Evolutionary conservation across 2,113 vertebrate species (phyloP).

Genomic region (Lycocorax pyrrhopterus): DNA sequence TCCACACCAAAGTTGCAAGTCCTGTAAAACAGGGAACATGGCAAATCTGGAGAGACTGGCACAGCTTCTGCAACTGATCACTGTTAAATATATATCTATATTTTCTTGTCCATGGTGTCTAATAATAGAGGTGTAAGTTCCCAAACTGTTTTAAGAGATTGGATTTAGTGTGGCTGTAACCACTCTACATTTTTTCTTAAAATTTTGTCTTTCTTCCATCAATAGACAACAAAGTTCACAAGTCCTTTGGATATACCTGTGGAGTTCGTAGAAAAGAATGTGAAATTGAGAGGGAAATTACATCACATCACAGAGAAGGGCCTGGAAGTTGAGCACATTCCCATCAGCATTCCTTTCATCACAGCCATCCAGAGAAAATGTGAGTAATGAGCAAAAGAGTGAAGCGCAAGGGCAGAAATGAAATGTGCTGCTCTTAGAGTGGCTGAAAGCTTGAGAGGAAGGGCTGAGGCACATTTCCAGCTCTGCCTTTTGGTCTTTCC

Average conservation of each 20-base stretch:
- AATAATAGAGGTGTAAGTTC: not conserved
- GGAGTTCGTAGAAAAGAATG: constrained; percentile 83
- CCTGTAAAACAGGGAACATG: not conserved
- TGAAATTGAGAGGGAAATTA: constrained; percentile 86
- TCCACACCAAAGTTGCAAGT: rapidly evolving
- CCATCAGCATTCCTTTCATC: constrained; percentile 83
- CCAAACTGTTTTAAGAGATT: not conserved
- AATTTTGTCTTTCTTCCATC: not conserved
- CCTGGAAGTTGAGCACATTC: constrained; percentile 88
- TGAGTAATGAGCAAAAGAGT: constrained; percentile 71
- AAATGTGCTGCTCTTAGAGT: not conserved
- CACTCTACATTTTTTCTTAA: not conserved
- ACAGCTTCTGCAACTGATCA: not conserved
- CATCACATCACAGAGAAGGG: constrained; percentile 76
- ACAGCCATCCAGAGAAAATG: constrained; percentile 76
- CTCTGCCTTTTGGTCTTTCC: not conserved
- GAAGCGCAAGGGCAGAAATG: not conserved
- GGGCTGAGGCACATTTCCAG: not conserved
- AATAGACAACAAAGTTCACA: constrained; percentile 84
- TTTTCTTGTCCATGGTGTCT: not conserved
- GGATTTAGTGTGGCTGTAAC: not conserved
- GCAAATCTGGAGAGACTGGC: not conserved
- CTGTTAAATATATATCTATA: not conserved
- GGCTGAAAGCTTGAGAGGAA: not conserved
- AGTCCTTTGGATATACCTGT: constrained; percentile 82